Conservation (phyloP, 2,797 vertebrate species). For the Epinephelus coioides region DNA sequence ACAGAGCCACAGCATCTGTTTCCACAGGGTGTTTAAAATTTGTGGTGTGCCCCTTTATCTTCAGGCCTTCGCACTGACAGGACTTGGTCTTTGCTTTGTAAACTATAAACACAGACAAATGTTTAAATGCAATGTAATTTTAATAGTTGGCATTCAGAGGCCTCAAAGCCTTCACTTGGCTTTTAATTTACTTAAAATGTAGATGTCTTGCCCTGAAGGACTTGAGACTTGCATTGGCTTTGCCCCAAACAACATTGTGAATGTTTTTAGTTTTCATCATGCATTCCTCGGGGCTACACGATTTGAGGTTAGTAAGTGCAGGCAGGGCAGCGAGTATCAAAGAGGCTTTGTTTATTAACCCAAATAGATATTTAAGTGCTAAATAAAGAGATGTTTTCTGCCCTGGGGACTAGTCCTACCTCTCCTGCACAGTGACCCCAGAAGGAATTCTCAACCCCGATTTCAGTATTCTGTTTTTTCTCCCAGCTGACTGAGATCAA, state of each 20-base stretch:
- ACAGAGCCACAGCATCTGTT: slow-evolving; percentile 2
- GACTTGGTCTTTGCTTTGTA: neutral
- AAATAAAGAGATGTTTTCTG: slow-evolving; percentile 30
- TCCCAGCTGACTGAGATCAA: slow-evolving; percentile 41
- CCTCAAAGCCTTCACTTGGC: neutral
- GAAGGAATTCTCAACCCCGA: slow-evolving; percentile 41
- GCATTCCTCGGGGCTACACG: neutral
- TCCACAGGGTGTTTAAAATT: neutral
- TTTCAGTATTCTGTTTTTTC: slow-evolving; percentile 23
- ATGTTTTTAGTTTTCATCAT: slow-evolving; percentile 7
- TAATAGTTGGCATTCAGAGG: neutral
- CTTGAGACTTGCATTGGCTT: neutral
- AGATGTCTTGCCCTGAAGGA: neutral
- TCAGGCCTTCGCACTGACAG: neutral
- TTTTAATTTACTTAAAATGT: neutral
- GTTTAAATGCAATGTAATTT: neutral
- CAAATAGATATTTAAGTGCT: slow-evolving; percentile 1
- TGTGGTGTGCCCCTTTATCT: neutral
- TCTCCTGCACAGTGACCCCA: slow-evolving; percentile 40
- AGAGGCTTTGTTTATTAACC: slow-evolving; percentile 22
- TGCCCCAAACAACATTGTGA: neutral
- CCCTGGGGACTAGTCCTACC: slow-evolving; percentile 17
- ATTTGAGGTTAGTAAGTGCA: slow-evolving; percentile 5
- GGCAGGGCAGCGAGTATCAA: neutral
- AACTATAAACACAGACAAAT: slow-evolving; percentile 1